These are phyloP conservation scores for Hipparchia semele DNA, from an alignment of 2,888 invertebrate genomes.

Conservation along the genomic window DNA sequence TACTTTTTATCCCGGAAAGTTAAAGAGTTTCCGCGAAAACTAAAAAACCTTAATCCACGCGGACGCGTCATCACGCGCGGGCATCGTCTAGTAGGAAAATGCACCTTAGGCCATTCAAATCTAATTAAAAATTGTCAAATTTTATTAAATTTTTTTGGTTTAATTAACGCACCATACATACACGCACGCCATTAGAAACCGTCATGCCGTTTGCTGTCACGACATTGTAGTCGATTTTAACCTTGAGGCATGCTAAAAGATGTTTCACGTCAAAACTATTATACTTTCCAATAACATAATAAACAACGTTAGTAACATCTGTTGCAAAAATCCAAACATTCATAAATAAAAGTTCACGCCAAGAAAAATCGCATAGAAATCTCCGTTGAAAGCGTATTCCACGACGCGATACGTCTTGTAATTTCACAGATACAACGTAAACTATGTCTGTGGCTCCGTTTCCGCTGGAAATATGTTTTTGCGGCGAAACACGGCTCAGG, in stretches of 20 bases:
- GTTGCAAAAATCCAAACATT: constrained; percentile 1
- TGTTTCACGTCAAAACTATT: background rate
- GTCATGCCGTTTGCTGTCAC: too few species aligned
- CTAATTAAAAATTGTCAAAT: too few species aligned
- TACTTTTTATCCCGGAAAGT: too few species aligned
- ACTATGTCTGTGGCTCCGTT: constrained; percentile 26
- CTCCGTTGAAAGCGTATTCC: constrained; percentile 23
- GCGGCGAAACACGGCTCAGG: constrained; percentile 45
- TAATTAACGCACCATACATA: too few species aligned
- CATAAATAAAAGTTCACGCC: constrained; percentile 2
- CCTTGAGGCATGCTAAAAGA: background rate
- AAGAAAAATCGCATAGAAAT: constrained; percentile 22
- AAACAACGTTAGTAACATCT: background rate
- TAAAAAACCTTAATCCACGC: too few species aligned
- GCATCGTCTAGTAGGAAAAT: too few species aligned
- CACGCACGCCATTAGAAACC: background rate
- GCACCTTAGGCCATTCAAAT: too few species aligned
- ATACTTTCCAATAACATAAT: too few species aligned
- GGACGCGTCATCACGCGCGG: too few species aligned
- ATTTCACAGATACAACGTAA: constrained; percentile 29
- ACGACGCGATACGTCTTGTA: constrained; percentile 30
- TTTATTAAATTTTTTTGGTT: too few species aligned
- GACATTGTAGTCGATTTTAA: too few species aligned
- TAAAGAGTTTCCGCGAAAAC: too few species aligned
- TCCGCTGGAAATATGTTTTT: constrained; percentile 47